Evolutionary conservation across 2,888 invertebrate species (phyloP), one percentile per base, ranked within the genome.

Genomic region (Pyrochroa serraticornis): DNA sequence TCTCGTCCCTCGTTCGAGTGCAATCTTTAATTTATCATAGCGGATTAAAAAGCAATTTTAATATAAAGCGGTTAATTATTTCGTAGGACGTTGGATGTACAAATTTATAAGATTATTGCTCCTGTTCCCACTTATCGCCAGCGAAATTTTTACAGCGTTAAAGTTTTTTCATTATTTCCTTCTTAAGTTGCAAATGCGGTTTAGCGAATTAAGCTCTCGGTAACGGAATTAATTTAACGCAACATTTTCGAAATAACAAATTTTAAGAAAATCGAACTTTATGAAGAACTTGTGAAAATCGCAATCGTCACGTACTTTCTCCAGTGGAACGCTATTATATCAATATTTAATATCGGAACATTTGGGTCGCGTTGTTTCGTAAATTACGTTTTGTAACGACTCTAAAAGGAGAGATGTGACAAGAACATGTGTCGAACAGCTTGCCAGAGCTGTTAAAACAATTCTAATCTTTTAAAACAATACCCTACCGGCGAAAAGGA

Each of bases 11-110:
- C 42, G 65, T 65, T 64, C 59, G 61, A 67, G 64, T 66, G 60
- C 66, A 68, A 69, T 67, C 67, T 69, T 71, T 71, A 68, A 71
- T 71, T 70, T 71, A 71, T 71, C 63, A 65, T 66, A 58, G 58
- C 60, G 63, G 68, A 71, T 71, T 71, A 71, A 71, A 70, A 71
- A 69, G 71, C 67, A 65, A 71, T 71, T 71, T 71, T 71, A 71
- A 71, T 71, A 71, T 71, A 71, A 70, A 71, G 67, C 67, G 68
- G 68, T 70, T 71, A 71, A 71, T 71, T 71, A 72, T 70, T 69
- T 69, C 68, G 68, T 60, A 43, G 50, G 56, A 35, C 42, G 41
- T 39, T 55, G 55, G 9, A 37, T 38, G 45, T 56, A 59, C 52
- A 62, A 62, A 62, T 62, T 51, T 52, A 50, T 35, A 58, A 60